phyloP scores from a whole-genome alignment of 2,113 vertebrate species.

The Origma solitaria region DNA sequence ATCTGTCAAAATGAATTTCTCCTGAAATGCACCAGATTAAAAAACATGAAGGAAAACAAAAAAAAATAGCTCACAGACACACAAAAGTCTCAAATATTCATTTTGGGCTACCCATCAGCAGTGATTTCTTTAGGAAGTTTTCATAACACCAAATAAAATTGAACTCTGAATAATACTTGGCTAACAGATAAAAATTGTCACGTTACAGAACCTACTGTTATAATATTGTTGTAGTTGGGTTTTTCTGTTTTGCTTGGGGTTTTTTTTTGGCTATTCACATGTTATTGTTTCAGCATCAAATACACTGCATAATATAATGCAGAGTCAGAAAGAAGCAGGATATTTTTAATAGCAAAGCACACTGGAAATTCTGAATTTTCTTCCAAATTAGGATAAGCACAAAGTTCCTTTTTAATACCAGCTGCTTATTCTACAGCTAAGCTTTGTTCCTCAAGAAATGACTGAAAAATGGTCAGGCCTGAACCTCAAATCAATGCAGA shows the following conservation, averaged over 20 bases:
- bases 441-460: background rate
- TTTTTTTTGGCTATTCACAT: background rate
- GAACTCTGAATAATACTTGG: background rate
- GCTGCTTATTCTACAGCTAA: background rate
- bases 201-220: background rate
- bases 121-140: background rate
- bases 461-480: background rate
- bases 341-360: constrained; percentile 13
- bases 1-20: constrained; percentile 28
- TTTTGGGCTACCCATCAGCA: background rate
- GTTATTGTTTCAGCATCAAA: background rate
- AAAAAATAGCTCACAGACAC: background rate
- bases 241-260: background rate
- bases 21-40: background rate
- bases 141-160: background rate
- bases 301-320: background rate
- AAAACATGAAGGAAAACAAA: background rate
- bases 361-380: background rate
- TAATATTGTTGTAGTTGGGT: background rate
- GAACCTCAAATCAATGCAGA: background rate
- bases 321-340: background rate
- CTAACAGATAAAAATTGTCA: background rate
- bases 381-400: background rate
- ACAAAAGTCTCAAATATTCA: background rate
- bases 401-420: background rate